A percentile compares a stretch with the other conserved stretches of the same genome.
Evolutionary conservation across 1,140 invertebrate genomes (phyloP).

Genomic region (Aphelinus certus): DNA sequence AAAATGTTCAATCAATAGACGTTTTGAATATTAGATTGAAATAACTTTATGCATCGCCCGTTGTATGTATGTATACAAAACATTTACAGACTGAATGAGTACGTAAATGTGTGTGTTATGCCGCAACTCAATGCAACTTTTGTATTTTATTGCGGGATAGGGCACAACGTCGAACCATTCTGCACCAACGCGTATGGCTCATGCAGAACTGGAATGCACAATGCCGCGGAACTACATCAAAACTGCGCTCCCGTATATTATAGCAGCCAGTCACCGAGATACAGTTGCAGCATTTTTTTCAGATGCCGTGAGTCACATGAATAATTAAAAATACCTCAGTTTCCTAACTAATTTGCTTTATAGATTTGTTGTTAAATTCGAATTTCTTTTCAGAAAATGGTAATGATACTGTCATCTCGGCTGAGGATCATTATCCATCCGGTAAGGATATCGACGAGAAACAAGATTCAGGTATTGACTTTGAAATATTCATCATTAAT

Average conservation of each 20-base stretch:
- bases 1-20: too few species aligned
- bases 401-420: constrained; percentile 40
- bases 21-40: too few species aligned
- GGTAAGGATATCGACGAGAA: not conserved
- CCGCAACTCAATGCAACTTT: not conserved
- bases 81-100: not conserved
- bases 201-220: constrained; percentile 43
- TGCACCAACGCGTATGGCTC: constrained; percentile 30
- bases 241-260: constrained; percentile 52
- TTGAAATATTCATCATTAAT: not conserved
- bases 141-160: constrained; percentile 37
- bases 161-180: constrained; percentile 52
- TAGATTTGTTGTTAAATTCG: not conserved
- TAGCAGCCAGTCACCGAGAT: constrained; percentile 37
- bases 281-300: constrained; percentile 36
- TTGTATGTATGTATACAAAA: too few species aligned
- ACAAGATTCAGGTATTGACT: not conserved
- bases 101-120: not conserved
- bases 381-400: constrained; percentile 40
- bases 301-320: constrained; percentile 54
- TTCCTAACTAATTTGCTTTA: not conserved
- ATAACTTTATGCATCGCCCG: too few species aligned
- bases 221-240: constrained; percentile 23
- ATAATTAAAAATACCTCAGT: not conserved
- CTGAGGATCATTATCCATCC: not conserved